These are phyloP conservation scores for Xiphorhynchus erythropygius DNA, from an alignment of 2,797 vertebrate species.

Conservation along the genomic window DNA sequence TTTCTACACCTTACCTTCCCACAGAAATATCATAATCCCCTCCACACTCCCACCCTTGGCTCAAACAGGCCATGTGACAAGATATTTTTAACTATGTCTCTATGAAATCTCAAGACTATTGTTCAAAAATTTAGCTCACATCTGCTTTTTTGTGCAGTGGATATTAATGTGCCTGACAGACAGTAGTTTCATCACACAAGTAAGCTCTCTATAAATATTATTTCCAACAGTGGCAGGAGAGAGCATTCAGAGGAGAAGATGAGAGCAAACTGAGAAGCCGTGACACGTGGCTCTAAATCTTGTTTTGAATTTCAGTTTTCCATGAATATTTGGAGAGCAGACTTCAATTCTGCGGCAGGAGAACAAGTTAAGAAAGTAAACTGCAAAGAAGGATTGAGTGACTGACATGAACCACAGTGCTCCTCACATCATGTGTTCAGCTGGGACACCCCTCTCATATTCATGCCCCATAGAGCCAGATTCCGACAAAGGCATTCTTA, in stretches of 20 bases:
- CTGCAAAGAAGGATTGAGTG: background rate
- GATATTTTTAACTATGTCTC: background rate
- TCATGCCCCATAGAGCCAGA: background rate
- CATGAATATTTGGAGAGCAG: background rate
- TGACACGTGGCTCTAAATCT: background rate
- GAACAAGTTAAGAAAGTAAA: background rate
- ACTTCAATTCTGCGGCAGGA: background rate
- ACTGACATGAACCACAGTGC: background rate
- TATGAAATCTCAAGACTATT: constrained; percentile 4
- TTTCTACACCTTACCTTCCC: background rate
- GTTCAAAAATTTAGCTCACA: constrained; percentile 18
- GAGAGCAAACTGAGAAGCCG: background rate
- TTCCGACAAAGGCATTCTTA: background rate
- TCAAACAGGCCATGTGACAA: background rate
- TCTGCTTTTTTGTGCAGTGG: constrained; percentile 10
- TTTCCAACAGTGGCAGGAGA: background rate
- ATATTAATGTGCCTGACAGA: constrained; percentile 10
- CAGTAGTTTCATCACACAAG: background rate
- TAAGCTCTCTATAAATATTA: constrained; percentile 1
- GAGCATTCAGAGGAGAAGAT: background rate
- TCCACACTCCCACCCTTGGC: background rate
- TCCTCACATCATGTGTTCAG: background rate
- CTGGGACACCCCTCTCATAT: background rate
- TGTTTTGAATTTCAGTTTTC: background rate
- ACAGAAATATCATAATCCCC: background rate